Percentiles rank a stretch among this genome's conserved stretches.
Conservation (phyloP, 2,797 vertebrate genomes). For the Potorous gilbertii region DNA sequence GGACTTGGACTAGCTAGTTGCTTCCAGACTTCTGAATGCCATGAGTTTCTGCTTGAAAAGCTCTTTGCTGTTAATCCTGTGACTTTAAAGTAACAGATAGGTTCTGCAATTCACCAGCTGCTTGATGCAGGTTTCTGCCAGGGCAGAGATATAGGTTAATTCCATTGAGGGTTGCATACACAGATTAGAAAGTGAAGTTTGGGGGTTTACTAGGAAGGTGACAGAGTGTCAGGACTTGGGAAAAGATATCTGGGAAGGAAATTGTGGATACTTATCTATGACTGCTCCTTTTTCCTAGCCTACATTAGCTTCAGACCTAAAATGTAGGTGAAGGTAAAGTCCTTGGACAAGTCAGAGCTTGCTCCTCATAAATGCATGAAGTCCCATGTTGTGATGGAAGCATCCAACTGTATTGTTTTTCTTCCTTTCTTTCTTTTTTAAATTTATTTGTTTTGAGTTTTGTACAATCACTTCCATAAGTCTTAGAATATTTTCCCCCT, state of each 20-base stretch:
- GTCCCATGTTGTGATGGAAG: neutral
- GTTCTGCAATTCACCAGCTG: neutral
- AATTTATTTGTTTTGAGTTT: too few species aligned
- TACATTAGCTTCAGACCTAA: neutral
- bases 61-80: neutral
- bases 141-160: neutral
- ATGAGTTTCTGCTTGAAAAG: conserved; percentile 37
- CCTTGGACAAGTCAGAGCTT: conserved; percentile 22
- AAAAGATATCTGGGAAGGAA: neutral
- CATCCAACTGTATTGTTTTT: neutral
- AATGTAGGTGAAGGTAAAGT: neutral
- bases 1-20: neutral
- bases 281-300: neutral
- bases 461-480: too few species aligned
- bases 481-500: too few species aligned
- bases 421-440: too few species aligned
- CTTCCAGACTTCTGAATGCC: conserved; percentile 24
- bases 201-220: neutral
- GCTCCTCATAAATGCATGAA: neutral
- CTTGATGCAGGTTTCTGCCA: neutral
- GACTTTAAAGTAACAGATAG: conserved; percentile 21
- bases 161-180: neutral
- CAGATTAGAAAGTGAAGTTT: conserved; percentile 3
- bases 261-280: conserved; percentile 11
- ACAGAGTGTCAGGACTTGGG: neutral